Percentiles rank a stretch among this genome's conserved stretches.
These are phyloP conservation scores for Muraenolepis orangiensis DNA, from an alignment of 2,797 vertebrate genomes.

Conservation along the genomic window DNA sequence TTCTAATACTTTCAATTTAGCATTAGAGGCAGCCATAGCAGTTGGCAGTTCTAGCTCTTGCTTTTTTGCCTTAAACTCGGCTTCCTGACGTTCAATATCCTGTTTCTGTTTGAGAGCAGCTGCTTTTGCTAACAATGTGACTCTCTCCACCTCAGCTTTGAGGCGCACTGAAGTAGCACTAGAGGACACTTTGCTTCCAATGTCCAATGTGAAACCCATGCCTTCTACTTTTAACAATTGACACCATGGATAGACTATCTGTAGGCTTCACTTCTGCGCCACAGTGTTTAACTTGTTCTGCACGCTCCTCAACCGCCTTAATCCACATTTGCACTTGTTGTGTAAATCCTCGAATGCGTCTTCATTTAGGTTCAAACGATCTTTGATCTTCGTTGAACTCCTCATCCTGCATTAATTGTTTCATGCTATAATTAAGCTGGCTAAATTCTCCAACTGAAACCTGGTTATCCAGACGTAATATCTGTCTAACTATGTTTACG, in stretches of 20 bases:
- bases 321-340: slow-evolving; percentile 5
- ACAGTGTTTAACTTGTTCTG: neutral
- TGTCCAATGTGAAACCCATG: neutral
- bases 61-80: slow-evolving; percentile 10
- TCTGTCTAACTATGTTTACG: slow-evolving; percentile 1
- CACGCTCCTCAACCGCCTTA: neutral
- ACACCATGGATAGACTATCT: slow-evolving; percentile 4
- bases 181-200: slow-evolving; percentile 4
- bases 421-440: slow-evolving; percentile 2
- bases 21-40: neutral
- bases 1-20: slow-evolving; percentile 10
- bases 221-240: slow-evolving; percentile 2
- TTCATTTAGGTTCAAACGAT: slow-evolving; percentile 1
- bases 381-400: neutral
- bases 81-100: slow-evolving; percentile 14
- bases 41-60: slow-evolving; percentile 5
- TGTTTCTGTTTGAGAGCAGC: slow-evolving; percentile 10
- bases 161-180: neutral
- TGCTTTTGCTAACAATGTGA: slow-evolving; percentile 2
- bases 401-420: neutral
- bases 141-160: slow-evolving; percentile 14
- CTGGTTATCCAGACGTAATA: slow-evolving; percentile 9
- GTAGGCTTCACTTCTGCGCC: slow-evolving; percentile 1
- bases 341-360: neutral
- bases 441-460: neutral